Evolutionary conservation across 2,888 invertebrate genomes (phyloP).

Genomic region (Cephalotes varians): DNA sequence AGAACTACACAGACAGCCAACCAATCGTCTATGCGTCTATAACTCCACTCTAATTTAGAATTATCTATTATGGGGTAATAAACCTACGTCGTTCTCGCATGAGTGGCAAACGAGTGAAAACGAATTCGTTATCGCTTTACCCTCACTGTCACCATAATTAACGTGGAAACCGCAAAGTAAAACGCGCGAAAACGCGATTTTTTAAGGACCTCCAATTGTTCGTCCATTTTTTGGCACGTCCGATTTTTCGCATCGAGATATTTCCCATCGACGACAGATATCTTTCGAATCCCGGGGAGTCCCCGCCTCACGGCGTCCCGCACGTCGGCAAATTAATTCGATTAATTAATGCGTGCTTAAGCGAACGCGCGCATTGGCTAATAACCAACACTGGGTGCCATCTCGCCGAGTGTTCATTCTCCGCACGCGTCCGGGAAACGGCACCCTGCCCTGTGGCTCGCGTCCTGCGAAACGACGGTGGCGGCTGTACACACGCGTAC

Average conservation of each 20-base stretch:
- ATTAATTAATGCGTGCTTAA: conserved; percentile 81
- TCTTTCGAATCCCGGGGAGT: conserved; percentile 28
- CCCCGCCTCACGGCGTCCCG: conserved; percentile 50
- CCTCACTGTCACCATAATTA: background rate
- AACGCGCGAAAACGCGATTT: background rate
- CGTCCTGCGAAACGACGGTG: conserved; percentile 56
- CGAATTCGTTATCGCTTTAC: conserved; percentile 20
- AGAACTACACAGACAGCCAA: background rate
- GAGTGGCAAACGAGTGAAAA: background rate
- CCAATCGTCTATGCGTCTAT: background rate
- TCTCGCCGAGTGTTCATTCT: conserved; percentile 55
- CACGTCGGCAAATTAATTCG: conserved; percentile 78
- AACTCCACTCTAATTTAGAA: conserved; percentile 6
- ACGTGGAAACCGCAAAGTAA: background rate
- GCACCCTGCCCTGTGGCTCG: conserved; percentile 67
- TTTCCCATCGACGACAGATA: conserved; percentile 12
- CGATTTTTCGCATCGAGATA: background rate
- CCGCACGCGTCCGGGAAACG: conserved; percentile 66
- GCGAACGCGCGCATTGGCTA: conserved; percentile 55
- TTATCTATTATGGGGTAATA: background rate
- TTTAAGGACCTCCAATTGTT: no score
- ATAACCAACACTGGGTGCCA: conserved; percentile 61
- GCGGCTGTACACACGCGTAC: conserved; percentile 44
- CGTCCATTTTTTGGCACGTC: background rate
- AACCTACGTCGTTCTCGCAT: background rate